Evolutionary conservation across 2,888 invertebrate species (phyloP).

Genomic region (Melanchra persicariae): DNA sequence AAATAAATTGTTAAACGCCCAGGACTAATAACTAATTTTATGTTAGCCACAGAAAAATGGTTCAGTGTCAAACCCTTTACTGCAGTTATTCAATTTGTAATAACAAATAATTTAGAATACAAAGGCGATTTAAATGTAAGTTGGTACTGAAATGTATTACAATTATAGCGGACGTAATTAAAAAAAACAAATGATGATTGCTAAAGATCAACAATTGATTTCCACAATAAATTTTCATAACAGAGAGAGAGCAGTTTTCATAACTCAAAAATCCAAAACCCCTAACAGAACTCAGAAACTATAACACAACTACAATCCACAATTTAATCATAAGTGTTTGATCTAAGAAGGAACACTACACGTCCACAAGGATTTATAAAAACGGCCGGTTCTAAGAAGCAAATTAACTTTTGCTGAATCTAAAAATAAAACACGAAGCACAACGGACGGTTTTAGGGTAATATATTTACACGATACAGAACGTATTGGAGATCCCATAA

Average conservation of each 20-base stretch:
- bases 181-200: too few relatives aligned
- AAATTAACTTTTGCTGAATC: slow-evolving; percentile 29
- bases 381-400: slow-evolving; percentile 30
- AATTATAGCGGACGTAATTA: not conserved
- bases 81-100: slow-evolving; percentile 27
- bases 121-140: not conserved
- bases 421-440: slow-evolving; percentile 47
- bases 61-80: slow-evolving; percentile 21
- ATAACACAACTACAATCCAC: not conserved
- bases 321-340: slow-evolving; percentile 16
- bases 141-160: not conserved
- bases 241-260: not conserved
- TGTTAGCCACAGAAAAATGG: slow-evolving; percentile 55
- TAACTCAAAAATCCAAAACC: not conserved
- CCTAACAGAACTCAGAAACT: not conserved
- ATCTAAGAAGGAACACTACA: slow-evolving; percentile 13
- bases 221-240: too few relatives aligned
- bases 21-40: slow-evolving; percentile 59
- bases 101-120: slow-evolving; percentile 12
- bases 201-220: not conserved
- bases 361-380: slow-evolving; percentile 17
- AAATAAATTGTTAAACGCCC: slow-evolving; percentile 68
- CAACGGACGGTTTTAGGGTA: slow-evolving; percentile 30
- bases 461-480: slow-evolving; percentile 16
- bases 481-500: not conserved